Evolutionary conservation across 2,113 vertebrate species (phyloP).

Genomic region (Lota lota): DNA sequence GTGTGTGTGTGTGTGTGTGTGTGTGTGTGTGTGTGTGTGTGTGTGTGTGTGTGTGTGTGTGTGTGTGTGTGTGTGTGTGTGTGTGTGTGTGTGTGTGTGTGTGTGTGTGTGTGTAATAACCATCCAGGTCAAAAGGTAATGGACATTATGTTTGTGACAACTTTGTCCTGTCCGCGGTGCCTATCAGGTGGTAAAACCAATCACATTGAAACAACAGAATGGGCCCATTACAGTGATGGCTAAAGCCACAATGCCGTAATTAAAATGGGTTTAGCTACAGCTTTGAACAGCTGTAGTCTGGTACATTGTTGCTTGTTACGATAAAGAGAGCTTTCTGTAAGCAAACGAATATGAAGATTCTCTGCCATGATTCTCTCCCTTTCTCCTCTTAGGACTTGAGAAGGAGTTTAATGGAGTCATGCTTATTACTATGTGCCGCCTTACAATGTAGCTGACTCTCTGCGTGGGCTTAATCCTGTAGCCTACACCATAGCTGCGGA

Average conservation of each 20-base stretch:
- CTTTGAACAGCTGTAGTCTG: background rate
- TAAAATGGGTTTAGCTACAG: background rate
- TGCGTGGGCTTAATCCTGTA: conserved; percentile 61
- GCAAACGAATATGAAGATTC: conserved; percentile 18
- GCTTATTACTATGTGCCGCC: conserved; percentile 47
- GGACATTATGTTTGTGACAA: conserved; percentile 2
- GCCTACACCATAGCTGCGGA: conserved; percentile 26
- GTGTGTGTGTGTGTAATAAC: background rate
- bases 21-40: too few relatives aligned
- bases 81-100: too few relatives aligned
- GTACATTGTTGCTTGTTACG: background rate
- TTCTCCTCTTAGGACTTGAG: conserved; percentile 40
- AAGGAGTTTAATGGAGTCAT: conserved; percentile 64
- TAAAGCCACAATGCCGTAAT: conserved; percentile 3
- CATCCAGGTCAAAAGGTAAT: conserved; percentile 27
- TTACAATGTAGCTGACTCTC: conserved; percentile 45
- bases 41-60: too few relatives aligned
- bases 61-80: too few relatives aligned
- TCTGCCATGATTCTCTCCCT: background rate
- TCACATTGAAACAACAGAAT: conserved; percentile 31
- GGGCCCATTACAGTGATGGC: conserved; percentile 26
- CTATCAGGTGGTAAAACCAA: conserved; percentile 32
- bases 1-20: too few relatives aligned
- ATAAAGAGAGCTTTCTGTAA: background rate
- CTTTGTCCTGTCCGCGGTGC: background rate